Evolutionary conservation across 2,797 vertebrate species (phyloP), one percentile per base, ranked within the genome.

Genomic region (Antennarius maculatus): DNA sequence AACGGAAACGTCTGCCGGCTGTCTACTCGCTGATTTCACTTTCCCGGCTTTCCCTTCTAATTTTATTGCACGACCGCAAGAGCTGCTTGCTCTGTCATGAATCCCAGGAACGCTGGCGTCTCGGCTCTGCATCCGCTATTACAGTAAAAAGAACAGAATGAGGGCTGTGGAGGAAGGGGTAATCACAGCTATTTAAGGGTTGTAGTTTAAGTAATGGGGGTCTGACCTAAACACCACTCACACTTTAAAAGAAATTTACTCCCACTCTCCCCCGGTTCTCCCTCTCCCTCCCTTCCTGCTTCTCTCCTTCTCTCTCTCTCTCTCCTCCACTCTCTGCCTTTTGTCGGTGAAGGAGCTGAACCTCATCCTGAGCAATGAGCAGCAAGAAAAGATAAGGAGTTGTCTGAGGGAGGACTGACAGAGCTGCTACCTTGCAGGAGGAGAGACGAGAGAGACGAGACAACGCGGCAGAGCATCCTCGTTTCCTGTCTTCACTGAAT

Each of bases 181-280:
- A 77, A 61, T 73, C 82, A 82, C 50, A 69, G 77, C 84, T 91
- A 84, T 91, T 88, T 91, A 92, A 91, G 89, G 89, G 83, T 78
- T 89, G 84, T 84, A 79, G 86, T 88, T 78, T 68, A 88, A 84
- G 84, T 78, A 79, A 75, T 74, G 79, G 76, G 75, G 81, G 77
- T 92, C 88, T 90, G 90, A 89, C 89, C 84, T 77, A 85, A 92
- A 76, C 86, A 74, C 77, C 88, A 76, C 87, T 86, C 85, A 84
- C 80, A 82, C 80, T 90, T 88, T 86, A 82, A 86, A 88, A 88
- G 83, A 88, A 71, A 84, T 84, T 83, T 73, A 67, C 83, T 85
- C 85, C 70, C 79, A 75, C 83, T 68, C 76, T 65, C 68, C 56
- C 77, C 12, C 68, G 45, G 67, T 63, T 57, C 18, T 51, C 49